Conservation (phyloP, 2,888 invertebrate genomes). For the Dynastes maya region DNA sequence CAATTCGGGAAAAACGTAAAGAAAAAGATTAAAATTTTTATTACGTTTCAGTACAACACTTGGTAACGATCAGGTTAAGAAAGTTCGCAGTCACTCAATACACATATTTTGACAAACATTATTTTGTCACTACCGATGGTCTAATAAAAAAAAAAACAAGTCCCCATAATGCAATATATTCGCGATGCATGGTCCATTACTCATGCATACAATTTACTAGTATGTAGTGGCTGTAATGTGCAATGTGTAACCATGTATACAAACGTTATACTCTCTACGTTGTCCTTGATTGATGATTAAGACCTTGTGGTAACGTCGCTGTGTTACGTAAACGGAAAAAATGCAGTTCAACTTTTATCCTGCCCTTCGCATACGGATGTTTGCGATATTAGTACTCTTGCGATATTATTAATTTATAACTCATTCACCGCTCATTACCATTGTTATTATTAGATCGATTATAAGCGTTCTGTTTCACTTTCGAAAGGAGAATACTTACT, state of each 20-base stretch:
- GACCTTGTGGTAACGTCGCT: slow-evolving; percentile 56
- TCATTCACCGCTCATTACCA: slow-evolving; percentile 31
- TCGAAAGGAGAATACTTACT: slow-evolving; percentile 25
- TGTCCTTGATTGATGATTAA: slow-evolving; percentile 55
- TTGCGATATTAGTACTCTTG: slow-evolving; percentile 43
- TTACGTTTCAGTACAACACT: too few species aligned
- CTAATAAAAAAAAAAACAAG: too few species aligned
- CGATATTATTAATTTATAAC: slow-evolving; percentile 40
- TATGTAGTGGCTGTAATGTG: too few species aligned
- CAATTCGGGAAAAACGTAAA: too few species aligned
- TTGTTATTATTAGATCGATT: slow-evolving; percentile 34
- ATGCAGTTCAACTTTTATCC: slow-evolving; percentile 56
- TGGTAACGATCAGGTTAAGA: too few species aligned
- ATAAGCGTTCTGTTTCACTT: slow-evolving; percentile 21
- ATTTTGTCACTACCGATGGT: too few species aligned
- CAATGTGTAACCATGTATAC: not conserved
- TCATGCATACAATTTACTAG: too few species aligned
- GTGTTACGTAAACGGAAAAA: slow-evolving; percentile 54
- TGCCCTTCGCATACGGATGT: slow-evolving; percentile 58
- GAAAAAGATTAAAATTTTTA: too few species aligned
- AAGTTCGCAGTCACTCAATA: too few species aligned
- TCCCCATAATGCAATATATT: too few species aligned
- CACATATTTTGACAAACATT: too few species aligned
- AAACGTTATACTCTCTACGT: slow-evolving; percentile 18
- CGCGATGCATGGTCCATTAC: too few species aligned